Evolutionary conservation across 2,888 invertebrate species (phyloP), one percentile per base, ranked within the genome.

Genomic region (Hemistola chrysoprasaria): DNA sequence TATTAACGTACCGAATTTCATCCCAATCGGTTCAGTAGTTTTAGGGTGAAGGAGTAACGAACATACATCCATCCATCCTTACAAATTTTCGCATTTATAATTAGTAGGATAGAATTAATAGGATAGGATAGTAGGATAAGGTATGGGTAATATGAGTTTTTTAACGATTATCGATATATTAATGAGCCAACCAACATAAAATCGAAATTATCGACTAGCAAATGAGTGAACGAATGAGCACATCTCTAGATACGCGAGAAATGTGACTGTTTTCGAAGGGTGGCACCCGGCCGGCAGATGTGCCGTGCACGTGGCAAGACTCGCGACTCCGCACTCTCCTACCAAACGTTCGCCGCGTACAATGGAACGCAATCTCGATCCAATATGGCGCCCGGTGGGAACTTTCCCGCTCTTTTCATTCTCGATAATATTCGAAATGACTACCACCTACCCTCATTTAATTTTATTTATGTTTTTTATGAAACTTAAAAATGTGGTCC

Each of bases 331-430:
- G 62, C 58, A 57, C 63, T 64, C 66, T 10, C 25, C 23, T 22
- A 10, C 21, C n/a, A n/a, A 38, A 9, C 8, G 28, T 28, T 28
- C 28, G 10, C 40, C 68, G 72, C 75, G 77, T 73, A 86, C 82
- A 86, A 86, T 79, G 75, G 77, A 78, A 76, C 82, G 73, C 73
- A 66, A 66, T 66, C 59, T 61, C 66, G 65, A 71, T 67, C 65
- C 70, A 85, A 83, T 55, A 84, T 82, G 84, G 82, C 80, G 65
- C 56, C 62, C 37, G 29, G 47, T 62, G 74, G 77, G 72, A 75
- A 71, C 75, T 77, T 83, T 82, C 83, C 83, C 82, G 84, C 82
- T 76, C 77, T 81, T 81, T 81, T 77, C 58, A 59, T 36, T 64
- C 52, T 54, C 52, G 53, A 57, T 62, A 61, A 58, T 58, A 55